Base-by-base conservation (phyloP, 2,888 invertebrate genomes). In the Polydrusus cervinus region DNA sequence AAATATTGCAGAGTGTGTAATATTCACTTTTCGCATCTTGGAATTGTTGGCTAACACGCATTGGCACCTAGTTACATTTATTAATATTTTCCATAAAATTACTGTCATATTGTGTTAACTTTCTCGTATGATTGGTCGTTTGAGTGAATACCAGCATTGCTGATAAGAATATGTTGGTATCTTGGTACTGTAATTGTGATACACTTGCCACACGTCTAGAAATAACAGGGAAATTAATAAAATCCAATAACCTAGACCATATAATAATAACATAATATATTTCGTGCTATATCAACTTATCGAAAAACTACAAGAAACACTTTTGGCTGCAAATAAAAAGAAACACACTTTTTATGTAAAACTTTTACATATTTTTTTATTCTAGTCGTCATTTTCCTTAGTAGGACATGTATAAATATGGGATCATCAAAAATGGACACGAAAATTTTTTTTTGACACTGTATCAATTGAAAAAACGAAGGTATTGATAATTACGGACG, bases 31-130 rank as follows among this genome's bases (percentile, higher is more conserved):
- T 60, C 57, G 57, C 57, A 60, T 60, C 38, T 60, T 38, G 30
- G 34, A 60, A 60, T 38, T 38, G 57, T 60, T 60, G 6, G 57
- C 16, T 38, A 60, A 10, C 57, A 60, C 57, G 57, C 57, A 60
- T 60, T 60, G 11, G 57, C 16, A 60, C 57, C 57, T 60, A 60
- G 57, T 60, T 60, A 38, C 57, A 60, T 60, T 60, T 60, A 60
- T 60, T 60, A 60, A 60, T 60, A 60, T 60, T 60, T 60, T 60
- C 57, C 57, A 60, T 60, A 60, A 60, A 60, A 60, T 60, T 60
- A 60, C 57, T 60, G 57, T 60, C 57, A 38, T 60, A 38, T 60
- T 38, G 57, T 40, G 11, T 60, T 60, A 60, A 38, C 57, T 60
- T 60, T 60, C 57, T 60, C 57, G 38, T 60, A 38, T 38, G 16